phyloP scores from a whole-genome alignment of 2,797 vertebrate species.

The Champsocephalus gunnari region DNA sequence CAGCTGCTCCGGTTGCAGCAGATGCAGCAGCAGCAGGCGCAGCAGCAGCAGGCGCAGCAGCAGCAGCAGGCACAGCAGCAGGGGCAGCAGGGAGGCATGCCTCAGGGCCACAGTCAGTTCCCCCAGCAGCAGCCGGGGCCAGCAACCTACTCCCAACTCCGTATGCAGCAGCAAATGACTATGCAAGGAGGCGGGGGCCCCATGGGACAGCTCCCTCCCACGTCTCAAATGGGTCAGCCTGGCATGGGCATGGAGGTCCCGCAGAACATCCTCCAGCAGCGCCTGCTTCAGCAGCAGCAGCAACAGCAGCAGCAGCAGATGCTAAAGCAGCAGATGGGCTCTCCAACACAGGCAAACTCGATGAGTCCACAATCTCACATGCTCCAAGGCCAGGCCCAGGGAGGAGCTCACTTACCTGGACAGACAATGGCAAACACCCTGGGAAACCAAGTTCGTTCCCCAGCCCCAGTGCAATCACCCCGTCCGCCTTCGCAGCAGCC shows the following conservation, averaged over 20 bases:
- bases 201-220: constrained; percentile 93
- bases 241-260: constrained; percentile 91
- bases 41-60: constrained; percentile 67
- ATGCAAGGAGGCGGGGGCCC: constrained; percentile 88
- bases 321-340: constrained; percentile 94
- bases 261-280: constrained; percentile 87
- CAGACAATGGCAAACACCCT: constrained; percentile 92
- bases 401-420: constrained; percentile 88
- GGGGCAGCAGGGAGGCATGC: constrained; percentile 88
- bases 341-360: constrained; percentile 91
- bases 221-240: constrained; percentile 91
- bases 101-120: constrained; percentile 83
- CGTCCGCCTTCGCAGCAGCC: constrained; percentile 95
- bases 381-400: constrained; percentile 92
- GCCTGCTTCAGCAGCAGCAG: constrained; percentile 86
- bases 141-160: constrained; percentile 86
- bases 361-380: constrained; percentile 98
- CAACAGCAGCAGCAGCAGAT: constrained; percentile 86
- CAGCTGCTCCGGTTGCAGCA: constrained; percentile 87
- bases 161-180: constrained; percentile 91
- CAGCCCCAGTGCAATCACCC: constrained; percentile 96
- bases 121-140: constrained; percentile 83
- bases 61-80: constrained; percentile 18
- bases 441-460: constrained; percentile 96
- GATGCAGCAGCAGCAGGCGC: constrained; percentile 72